A percentile compares a stretch with the other conserved stretches of the same genome.
phyloP scores from a whole-genome alignment of 2,113 vertebrate species.

The Eclectus roratus region DNA sequence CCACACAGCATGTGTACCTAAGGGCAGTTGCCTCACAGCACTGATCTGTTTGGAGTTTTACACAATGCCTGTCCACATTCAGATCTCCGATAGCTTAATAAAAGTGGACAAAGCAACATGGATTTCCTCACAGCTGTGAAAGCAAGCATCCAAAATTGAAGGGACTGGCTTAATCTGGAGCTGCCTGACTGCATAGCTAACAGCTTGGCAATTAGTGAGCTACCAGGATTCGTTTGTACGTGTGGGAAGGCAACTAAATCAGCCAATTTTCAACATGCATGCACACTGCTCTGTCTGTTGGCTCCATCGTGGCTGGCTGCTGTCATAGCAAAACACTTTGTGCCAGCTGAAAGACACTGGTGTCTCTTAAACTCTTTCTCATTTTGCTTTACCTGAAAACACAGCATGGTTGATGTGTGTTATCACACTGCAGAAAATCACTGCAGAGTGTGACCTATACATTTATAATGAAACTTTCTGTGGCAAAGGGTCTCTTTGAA shows the following conservation, averaged over 20 bases:
- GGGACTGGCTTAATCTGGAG: conserved; percentile 30
- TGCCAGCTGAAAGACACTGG: not conserved
- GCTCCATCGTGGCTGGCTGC: conserved; percentile 34
- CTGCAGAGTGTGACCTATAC: rapidly evolving
- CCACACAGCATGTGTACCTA: not conserved
- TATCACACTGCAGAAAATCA: not conserved
- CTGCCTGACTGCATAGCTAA: conserved; percentile 39
- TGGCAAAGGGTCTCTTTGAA: not conserved
- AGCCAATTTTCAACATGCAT: conserved; percentile 61
- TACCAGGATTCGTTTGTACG: not conserved
- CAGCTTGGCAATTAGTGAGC: conserved; percentile 33
- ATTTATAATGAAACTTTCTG: not conserved
- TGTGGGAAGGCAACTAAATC: conserved; percentile 47
- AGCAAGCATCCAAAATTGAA: conserved; percentile 14
- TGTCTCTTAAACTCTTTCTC: not conserved
- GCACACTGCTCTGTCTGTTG: conserved; percentile 47
- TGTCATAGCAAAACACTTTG: not conserved
- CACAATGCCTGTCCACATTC: not conserved
- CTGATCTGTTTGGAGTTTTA: not conserved
- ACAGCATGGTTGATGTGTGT: rapidly evolving
- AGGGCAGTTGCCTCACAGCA: not conserved
- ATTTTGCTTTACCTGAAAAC: not conserved
- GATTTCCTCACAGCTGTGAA: conserved; percentile 34
- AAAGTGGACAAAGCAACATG: not conserved
- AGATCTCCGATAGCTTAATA: not conserved